These are phyloP conservation scores for Nipponacmea schrenckii DNA, from an alignment of 2,888 invertebrate species.

Conservation along the genomic window DNA sequence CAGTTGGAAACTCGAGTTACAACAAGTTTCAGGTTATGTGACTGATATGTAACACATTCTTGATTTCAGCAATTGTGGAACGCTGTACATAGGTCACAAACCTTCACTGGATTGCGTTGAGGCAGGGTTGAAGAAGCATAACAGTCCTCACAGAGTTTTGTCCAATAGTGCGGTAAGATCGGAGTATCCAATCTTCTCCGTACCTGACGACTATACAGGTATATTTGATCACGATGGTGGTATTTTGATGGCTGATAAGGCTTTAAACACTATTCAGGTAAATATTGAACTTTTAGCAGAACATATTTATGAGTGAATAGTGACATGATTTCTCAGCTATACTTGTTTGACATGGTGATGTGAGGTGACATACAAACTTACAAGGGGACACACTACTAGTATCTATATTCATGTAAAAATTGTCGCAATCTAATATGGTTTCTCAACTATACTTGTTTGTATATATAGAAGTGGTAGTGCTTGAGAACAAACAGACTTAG, in stretches of 20 bases:
- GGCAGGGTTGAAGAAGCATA: conserved; percentile 31
- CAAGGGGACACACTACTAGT: no score
- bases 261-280: conserved; percentile 59
- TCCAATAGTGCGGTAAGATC: conserved; percentile 27
- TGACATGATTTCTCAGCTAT: no score
- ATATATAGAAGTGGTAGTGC: no score
- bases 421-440: no score
- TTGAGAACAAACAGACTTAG: no score
- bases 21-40: no score
- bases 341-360: no score
- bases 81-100: conserved; percentile 40
- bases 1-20: no score
- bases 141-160: conserved; percentile 40
- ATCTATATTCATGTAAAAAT: no score
- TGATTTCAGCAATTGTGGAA: conserved; percentile 48
- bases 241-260: conserved; percentile 55
- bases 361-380: no score
- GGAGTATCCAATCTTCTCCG: conserved; percentile 46
- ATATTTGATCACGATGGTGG: conserved; percentile 57
- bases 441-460: no score
- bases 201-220: conserved; percentile 37
- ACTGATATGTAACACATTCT: background rate
- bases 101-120: conserved; percentile 25
- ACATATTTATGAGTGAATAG: no score
- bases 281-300: background rate